Evolutionary conservation across 2,888 invertebrate species (phyloP).

Genomic region (Drosophila subquinaria): DNA sequence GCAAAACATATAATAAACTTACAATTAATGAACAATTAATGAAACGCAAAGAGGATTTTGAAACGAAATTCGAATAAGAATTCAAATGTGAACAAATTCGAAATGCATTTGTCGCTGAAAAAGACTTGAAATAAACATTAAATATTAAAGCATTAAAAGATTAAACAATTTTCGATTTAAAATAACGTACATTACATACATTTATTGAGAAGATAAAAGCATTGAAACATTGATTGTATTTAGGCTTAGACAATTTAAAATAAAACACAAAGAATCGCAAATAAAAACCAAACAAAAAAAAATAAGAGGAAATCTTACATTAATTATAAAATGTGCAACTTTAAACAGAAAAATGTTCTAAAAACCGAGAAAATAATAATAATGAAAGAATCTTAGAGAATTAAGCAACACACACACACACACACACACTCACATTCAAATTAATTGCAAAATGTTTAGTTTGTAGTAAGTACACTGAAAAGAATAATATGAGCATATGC

Average conservation of each 20-base stretch:
- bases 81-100: conserved; percentile 78
- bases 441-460: conserved; percentile 76
- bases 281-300: no score
- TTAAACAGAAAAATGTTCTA: conserved; percentile 58
- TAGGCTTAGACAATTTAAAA: conserved; percentile 78
- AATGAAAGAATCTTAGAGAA: conserved; percentile 61
- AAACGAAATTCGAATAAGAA: conserved; percentile 65
- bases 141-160: conserved; percentile 14
- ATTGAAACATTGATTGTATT: conserved; percentile 74
- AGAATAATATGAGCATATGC: conserved; percentile 53
- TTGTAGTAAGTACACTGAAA: conserved; percentile 71
- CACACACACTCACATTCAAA: conserved; percentile 46
- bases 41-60: conserved; percentile 72
- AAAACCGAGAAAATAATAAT: conserved; percentile 29
- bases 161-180: conserved; percentile 75
- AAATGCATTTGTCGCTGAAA: conserved; percentile 82
- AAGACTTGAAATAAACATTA: conserved; percentile 67
- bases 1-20: conserved; percentile 70
- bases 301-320: conserved; percentile 36
- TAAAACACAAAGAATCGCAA: conserved; percentile 42
- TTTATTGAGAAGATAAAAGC: conserved; percentile 56
- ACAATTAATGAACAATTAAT: conserved; percentile 56
- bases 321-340: conserved; percentile 54
- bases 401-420: conserved; percentile 61
- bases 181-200: conserved; percentile 59